Percentiles rank a stretch among this genome's conserved stretches.
Evolutionary conservation across 2,797 vertebrate genomes (phyloP).

Genomic region (Protosalanx chinensis): DNA sequence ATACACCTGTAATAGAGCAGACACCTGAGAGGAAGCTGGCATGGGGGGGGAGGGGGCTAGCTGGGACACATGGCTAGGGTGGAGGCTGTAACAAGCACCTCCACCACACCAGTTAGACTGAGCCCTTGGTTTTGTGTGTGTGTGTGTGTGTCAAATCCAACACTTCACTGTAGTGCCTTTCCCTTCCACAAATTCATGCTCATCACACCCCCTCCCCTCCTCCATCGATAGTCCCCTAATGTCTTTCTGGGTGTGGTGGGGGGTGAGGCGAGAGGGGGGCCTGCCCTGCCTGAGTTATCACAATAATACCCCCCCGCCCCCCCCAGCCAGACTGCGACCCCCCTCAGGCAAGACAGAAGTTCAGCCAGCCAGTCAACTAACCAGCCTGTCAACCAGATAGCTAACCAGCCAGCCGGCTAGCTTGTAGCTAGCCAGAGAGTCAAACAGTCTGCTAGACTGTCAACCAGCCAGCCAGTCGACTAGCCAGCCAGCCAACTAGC

Average conservation of each 20-base stretch:
- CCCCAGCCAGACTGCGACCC: no score
- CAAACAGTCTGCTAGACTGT: no score
- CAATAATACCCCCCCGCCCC: neutral
- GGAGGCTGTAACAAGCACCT: neutral
- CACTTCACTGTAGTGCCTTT: constrained; percentile 1
- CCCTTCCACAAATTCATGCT: neutral
- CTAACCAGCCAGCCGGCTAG: no score
- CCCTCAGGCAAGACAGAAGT: no score
- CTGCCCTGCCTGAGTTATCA: neutral
- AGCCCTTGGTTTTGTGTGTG: neutral
- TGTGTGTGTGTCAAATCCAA: neutral
- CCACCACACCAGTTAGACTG: neutral
- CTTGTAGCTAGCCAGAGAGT: no score
- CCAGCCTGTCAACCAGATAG: no score
- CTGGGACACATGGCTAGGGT: neutral
- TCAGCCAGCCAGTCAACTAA: no score
- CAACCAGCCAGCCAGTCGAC: no score
- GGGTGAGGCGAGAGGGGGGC: neutral
- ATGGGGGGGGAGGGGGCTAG: neutral
- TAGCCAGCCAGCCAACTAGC: no score
- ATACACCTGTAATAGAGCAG: constrained; percentile 13
- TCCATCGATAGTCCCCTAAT: no score
- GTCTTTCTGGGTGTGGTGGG: neutral
- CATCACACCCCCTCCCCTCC: no score
- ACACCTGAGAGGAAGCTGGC: constrained; percentile 38